These are phyloP conservation scores for Cygnus olor DNA, from an alignment of 2,797 vertebrate species.

Conservation along the genomic window DNA sequence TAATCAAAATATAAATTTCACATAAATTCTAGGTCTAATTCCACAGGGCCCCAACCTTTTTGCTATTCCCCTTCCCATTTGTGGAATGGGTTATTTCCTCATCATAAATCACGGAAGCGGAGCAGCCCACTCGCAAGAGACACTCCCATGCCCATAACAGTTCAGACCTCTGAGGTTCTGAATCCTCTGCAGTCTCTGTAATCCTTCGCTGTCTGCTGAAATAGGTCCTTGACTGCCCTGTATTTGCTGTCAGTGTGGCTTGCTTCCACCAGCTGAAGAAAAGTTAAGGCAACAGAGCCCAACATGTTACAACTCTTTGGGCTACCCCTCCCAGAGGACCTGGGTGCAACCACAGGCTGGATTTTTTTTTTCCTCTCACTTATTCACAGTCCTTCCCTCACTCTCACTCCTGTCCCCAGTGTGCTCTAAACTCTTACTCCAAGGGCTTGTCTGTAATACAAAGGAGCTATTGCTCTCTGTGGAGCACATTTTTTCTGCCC, in stretches of 20 bases:
- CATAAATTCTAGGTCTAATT: not conserved
- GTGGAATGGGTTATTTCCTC: not conserved
- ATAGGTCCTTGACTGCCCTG: slow-evolving; percentile 67
- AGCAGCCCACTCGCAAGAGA: not conserved
- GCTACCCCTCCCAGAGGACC: not conserved
- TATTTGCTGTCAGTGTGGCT: slow-evolving; percentile 51
- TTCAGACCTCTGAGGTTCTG: slow-evolving; percentile 52
- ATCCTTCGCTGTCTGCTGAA: slow-evolving; percentile 76
- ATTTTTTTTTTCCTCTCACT: not conserved
- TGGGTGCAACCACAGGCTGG: accelerated
- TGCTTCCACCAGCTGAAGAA: not conserved
- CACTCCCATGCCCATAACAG: not conserved
- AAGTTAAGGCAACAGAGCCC: not conserved
- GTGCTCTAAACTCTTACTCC: not conserved
- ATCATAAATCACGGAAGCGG: not conserved
- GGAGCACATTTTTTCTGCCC: not conserved
- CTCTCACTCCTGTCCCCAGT: not conserved
- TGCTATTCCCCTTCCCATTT: not conserved
- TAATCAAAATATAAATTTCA: not conserved
- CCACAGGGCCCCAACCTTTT: not conserved
- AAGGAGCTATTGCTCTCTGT: not conserved
- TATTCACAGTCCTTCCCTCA: not conserved
- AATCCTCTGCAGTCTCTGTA: slow-evolving; percentile 76
- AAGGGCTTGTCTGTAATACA: not conserved
- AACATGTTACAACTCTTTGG: accelerated